These are phyloP conservation scores for Drosophila buzzatii DNA, from an alignment of 2,888 invertebrate genomes.

Conservation along the genomic window DNA sequence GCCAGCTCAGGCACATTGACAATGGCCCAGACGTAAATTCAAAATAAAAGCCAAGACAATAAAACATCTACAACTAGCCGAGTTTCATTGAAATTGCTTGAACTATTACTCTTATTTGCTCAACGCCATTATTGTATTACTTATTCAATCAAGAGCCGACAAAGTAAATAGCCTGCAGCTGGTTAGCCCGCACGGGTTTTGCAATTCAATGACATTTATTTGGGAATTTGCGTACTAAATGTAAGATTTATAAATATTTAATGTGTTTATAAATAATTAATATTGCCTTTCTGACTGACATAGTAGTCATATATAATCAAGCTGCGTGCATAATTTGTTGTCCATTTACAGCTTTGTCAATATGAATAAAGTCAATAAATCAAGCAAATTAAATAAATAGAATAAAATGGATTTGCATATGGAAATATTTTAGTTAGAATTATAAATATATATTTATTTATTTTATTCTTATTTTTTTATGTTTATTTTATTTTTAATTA, in stretches of 20 bases:
- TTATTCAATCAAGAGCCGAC: background rate
- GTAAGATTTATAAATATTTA: background rate
- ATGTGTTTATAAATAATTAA: background rate
- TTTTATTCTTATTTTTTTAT: too few relatives aligned
- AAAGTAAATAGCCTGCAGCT: background rate
- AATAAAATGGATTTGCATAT: background rate
- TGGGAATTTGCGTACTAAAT: background rate
- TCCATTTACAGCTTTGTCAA: background rate
- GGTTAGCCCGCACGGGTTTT: background rate
- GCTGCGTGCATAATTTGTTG: background rate
- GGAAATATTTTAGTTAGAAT: background rate
- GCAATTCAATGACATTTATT: background rate
- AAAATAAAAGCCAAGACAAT: background rate
- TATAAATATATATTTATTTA: too few relatives aligned
- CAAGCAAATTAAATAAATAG: background rate
- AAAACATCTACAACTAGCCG: background rate
- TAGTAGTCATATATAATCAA: background rate
- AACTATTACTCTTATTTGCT: background rate
- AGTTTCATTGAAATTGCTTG: background rate
- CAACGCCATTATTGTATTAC: background rate
- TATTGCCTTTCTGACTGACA: background rate
- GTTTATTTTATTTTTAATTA: too few relatives aligned
- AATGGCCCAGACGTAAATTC: background rate
- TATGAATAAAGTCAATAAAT: background rate
- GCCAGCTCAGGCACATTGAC: background rate